phyloP scores from a whole-genome alignment of 2,888 invertebrate genomes.

The Brachycybe producta region DNA sequence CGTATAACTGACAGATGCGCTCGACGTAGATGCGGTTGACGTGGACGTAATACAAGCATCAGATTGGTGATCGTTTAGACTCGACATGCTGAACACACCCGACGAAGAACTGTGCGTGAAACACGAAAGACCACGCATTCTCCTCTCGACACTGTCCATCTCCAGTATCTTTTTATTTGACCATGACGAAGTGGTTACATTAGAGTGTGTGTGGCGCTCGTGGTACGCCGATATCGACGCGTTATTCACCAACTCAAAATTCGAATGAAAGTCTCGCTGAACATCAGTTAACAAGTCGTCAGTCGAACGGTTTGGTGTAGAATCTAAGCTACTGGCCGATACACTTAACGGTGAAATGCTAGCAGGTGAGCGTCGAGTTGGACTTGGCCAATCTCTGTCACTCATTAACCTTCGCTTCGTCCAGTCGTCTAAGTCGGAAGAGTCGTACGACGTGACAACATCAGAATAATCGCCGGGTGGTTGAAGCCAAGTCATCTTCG shows the following conservation, averaged over 20 bases:
- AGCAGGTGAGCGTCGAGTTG: slow-evolving; percentile 21
- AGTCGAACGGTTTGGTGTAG: slow-evolving; percentile 68
- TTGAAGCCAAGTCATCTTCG: neutral
- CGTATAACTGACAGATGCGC: neutral
- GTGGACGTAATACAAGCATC: neutral
- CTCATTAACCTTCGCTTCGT: neutral
- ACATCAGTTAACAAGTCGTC: too few species aligned
- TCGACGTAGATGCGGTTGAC: neutral
- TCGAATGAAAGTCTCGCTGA: too few species aligned
- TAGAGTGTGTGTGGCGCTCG: neutral
- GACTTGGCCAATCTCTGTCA: slow-evolving; percentile 22
- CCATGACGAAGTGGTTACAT: neutral
- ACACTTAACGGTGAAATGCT: slow-evolving; percentile 26
- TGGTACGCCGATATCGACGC: neutral
- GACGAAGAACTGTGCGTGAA: slow-evolving; percentile 11
- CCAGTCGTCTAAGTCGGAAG: neutral
- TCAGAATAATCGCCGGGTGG: neutral
- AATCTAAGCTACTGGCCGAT: slow-evolving; percentile 69
- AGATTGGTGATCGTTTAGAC: neutral
- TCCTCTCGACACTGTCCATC: too few species aligned
- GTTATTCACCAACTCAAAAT: neutral
- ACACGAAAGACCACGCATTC: too few species aligned
- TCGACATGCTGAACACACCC: neutral
- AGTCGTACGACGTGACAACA: neutral
- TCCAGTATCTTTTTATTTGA: too few species aligned